Conservation (phyloP, 2,113 vertebrate species). For the Dipodomys ordii region DNA sequence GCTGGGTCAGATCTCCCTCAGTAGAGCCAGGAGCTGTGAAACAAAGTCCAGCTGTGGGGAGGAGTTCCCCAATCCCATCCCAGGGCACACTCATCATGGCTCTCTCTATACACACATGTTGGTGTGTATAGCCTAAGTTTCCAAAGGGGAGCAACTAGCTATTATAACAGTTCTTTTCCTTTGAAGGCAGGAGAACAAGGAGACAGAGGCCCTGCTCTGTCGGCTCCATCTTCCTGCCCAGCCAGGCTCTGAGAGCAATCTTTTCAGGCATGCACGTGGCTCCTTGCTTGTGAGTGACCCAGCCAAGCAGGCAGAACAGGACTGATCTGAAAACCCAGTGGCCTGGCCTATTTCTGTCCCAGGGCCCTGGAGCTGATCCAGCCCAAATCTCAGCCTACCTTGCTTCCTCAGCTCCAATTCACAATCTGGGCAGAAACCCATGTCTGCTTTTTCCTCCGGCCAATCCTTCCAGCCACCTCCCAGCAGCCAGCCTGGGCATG, state of each 20-base stretch:
- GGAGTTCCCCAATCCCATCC: background rate
- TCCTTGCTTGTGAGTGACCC: conserved; percentile 37
- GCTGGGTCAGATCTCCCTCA: background rate
- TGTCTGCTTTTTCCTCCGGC: conserved; percentile 8
- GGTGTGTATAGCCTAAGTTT: background rate
- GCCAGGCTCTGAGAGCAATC: background rate
- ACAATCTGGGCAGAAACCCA: conserved; percentile 13
- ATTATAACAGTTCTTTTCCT: background rate
- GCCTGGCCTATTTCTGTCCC: conserved; percentile 69
- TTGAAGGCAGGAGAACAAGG: conserved; percentile 18
- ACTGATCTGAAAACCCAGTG: conserved; percentile 68
- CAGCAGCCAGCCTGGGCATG: background rate
- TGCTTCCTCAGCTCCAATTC: background rate
- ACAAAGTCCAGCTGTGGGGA: background rate
- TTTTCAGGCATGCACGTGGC: background rate
- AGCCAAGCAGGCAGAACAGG: conserved; percentile 22
- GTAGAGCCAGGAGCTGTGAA: background rate
- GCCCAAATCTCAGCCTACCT: background rate
- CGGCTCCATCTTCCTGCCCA: background rate
- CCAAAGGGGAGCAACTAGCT: background rate
- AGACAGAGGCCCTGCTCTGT: background rate
- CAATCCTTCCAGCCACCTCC: background rate
- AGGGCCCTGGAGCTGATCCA: background rate
- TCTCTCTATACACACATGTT: background rate
- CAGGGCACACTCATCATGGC: background rate